Conservation (phyloP, 2,888 invertebrate species). For the Plagodis pulveraria region DNA sequence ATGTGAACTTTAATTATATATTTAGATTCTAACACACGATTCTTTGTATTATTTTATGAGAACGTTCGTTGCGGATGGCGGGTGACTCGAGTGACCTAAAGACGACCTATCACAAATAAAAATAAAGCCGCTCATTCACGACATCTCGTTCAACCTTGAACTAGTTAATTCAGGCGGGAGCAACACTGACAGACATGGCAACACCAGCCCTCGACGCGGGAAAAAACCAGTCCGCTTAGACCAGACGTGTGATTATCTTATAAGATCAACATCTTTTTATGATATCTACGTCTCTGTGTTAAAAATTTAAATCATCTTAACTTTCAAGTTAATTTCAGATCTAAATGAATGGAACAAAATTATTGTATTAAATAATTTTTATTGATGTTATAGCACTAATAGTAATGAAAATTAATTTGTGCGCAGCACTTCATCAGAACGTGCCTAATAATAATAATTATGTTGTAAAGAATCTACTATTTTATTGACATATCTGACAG, state of each 20-base stretch:
- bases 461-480: slow-evolving; percentile 12
- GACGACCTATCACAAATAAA: slow-evolving; percentile 71
- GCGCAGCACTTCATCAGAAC: slow-evolving; percentile 13
- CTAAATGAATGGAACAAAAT: too few species aligned
- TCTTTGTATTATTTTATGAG: slow-evolving; percentile 64
- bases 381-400: slow-evolving; percentile 11
- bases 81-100: slow-evolving; percentile 76
- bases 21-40: slow-evolving; percentile 50
- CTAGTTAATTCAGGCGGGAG: slow-evolving; percentile 77
- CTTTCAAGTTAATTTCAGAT: too few species aligned
- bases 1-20: slow-evolving; percentile 43
- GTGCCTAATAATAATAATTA: neutral
- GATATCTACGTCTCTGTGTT: slow-evolving; percentile 48
- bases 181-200: slow-evolving; percentile 64
- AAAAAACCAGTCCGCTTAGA: slow-evolving; percentile 71
- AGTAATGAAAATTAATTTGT: slow-evolving; percentile 11
- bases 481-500: slow-evolving; percentile 6
- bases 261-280: slow-evolving; percentile 68
- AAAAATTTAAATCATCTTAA: slow-evolving; percentile 33
- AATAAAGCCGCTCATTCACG: slow-evolving; percentile 77
- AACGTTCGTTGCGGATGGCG: slow-evolving; percentile 57
- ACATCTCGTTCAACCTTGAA: slow-evolving; percentile 72
- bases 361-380: too few species aligned
- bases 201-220: slow-evolving; percentile 52
- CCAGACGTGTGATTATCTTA: slow-evolving; percentile 80